phyloP scores from a whole-genome alignment of 2,888 invertebrate genomes.

The Argyresthia goedartella region DNA sequence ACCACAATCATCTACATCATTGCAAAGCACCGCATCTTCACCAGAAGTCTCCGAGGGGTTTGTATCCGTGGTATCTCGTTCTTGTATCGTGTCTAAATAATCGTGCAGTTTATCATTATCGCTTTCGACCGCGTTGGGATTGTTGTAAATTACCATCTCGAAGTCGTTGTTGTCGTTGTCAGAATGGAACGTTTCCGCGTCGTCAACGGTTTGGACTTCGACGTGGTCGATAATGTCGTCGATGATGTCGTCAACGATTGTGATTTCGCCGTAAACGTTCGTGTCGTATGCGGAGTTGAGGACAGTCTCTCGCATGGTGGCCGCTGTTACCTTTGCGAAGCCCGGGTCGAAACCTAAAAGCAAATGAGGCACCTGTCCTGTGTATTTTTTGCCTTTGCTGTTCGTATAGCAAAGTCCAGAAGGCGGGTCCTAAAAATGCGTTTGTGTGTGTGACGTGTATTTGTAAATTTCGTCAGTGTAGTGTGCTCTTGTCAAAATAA shows the following conservation, averaged over 20 bases:
- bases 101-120: conserved; percentile 14
- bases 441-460: no score
- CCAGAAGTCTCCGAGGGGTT: conserved; percentile 1
- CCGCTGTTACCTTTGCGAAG: not conserved
- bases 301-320: conserved; percentile 24
- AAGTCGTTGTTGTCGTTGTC: conserved; percentile 31
- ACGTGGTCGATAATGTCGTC: conserved; percentile 41
- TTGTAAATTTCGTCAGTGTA: no score
- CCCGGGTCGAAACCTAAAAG: conserved; percentile 3
- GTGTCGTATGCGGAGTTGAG: conserved; percentile 35
- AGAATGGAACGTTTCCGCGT: conserved; percentile 3
- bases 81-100: conserved; percentile 40
- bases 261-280: conserved; percentile 22
- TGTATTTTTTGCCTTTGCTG: no score
- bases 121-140: not conserved
- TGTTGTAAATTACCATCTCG: conserved; percentile 22
- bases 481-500: no score
- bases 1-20: no score
- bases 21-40: no score
- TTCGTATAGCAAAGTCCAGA: no score
- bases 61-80: conserved; percentile 28
- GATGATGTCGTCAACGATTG: conserved; percentile 28
- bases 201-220: conserved; percentile 24
- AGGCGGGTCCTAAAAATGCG: no score
- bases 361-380: no score